Evolutionary conservation across 2,113 vertebrate genomes (phyloP).

Genomic region (Oryzias melastigma): DNA sequence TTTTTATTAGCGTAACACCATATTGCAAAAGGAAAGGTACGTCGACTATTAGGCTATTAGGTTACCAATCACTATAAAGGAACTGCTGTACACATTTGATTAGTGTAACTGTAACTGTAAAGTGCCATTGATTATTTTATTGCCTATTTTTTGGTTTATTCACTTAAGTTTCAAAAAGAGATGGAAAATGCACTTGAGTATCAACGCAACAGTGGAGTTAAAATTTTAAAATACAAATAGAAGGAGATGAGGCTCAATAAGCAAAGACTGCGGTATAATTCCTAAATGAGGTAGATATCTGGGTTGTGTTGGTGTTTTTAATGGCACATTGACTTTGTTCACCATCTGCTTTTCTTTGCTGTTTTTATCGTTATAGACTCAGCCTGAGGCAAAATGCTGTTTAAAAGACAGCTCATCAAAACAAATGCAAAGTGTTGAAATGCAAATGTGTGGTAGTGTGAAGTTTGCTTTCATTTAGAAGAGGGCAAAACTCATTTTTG

Average conservation of each 20-base stretch:
- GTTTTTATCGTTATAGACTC: conserved; percentile 33
- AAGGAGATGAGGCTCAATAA: background rate
- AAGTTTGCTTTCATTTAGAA: conserved; percentile 6
- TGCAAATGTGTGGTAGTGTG: conserved; percentile 22
- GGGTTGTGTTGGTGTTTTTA: conserved; percentile 16
- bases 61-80: no score
- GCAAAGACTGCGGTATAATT: background rate
- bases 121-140: no score
- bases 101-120: no score
- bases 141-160: no score
- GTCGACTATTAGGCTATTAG: no score
- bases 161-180: no score
- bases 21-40: no score
- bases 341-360: conserved; percentile 41
- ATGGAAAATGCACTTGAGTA: no score
- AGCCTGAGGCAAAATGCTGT: conserved; percentile 29
- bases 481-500: background rate
- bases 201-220: no score
- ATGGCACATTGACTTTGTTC: conserved; percentile 23
- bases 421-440: conserved; percentile 26
- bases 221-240: background rate
- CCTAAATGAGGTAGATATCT: background rate
- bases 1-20: no score
- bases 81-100: no score
- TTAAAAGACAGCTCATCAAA: conserved; percentile 41